These are phyloP conservation scores for Trypoxylus dichotomus DNA, from an alignment of 1,140 invertebrate genomes.

Conservation along the genomic window DNA sequence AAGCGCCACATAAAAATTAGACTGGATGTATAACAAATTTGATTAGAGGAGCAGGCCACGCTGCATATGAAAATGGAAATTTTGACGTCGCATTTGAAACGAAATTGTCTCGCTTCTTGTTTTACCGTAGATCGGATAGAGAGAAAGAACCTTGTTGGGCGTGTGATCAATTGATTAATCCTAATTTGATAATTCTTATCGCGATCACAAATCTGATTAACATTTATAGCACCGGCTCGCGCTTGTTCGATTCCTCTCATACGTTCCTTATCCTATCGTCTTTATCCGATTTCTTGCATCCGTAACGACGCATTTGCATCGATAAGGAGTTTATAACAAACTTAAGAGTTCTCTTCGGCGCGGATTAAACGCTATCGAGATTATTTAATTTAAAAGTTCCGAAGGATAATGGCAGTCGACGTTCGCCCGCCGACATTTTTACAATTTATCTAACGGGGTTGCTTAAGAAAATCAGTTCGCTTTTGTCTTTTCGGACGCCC, in stretches of 20 bases:
- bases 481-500: neutral
- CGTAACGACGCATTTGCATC: conserved; percentile 29
- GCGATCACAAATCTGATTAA: conserved; percentile 19
- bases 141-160: neutral
- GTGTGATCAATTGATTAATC: conserved; percentile 17
- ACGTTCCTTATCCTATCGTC: neutral
- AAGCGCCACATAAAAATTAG: conserved; percentile 12
- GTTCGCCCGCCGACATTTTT: neutral
- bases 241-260: neutral
- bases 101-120: neutral
- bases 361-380: conserved; percentile 27
- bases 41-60: neutral
- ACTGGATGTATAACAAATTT: conserved; percentile 4
- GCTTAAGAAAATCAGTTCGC: conserved; percentile 12
- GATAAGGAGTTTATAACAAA: conserved; percentile 29
- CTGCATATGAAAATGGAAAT: neutral
- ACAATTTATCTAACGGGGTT: conserved; percentile 18
- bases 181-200: conserved; percentile 24
- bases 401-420: conserved; percentile 7
- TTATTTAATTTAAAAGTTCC: conserved; percentile 26
- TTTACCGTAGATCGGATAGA: neutral
- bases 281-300: conserved; percentile 25
- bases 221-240: neutral
- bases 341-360: neutral
- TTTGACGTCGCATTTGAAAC: neutral